These are phyloP conservation scores for Wiebesia pumilae DNA, from an alignment of 1,140 invertebrate species.

Conservation along the genomic window DNA sequence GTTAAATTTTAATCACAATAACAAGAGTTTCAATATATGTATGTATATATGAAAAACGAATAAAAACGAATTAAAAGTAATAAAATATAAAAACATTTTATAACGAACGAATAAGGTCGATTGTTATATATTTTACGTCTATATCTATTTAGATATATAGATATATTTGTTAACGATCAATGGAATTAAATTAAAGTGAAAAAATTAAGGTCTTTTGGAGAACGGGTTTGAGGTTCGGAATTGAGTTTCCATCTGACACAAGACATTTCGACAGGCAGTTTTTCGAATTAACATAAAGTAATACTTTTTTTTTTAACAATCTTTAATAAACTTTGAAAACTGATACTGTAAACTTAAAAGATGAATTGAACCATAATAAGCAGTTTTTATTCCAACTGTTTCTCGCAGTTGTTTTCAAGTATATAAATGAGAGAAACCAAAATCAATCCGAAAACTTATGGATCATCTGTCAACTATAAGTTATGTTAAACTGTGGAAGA, in stretches of 20 bases:
- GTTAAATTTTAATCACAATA: constrained; percentile 10
- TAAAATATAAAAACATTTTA: constrained; percentile 20
- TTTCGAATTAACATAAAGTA: background rate
- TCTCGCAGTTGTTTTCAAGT: no score
- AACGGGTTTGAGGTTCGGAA: constrained; percentile 18
- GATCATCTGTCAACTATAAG: background rate
- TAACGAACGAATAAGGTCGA: constrained; percentile 31
- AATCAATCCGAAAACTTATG: background rate
- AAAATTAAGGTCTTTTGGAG: constrained; percentile 22
- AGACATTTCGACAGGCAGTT: constrained; percentile 27
- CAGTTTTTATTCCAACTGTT: background rate
- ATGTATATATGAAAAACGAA: constrained; percentile 14
- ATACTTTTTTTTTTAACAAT: background rate
- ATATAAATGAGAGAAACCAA: background rate
- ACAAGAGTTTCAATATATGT: background rate
- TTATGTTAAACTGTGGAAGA: no score
- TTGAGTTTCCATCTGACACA: constrained; percentile 29
- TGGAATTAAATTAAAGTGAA: constrained; percentile 33
- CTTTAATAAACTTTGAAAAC: background rate
- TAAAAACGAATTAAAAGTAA: constrained; percentile 27
- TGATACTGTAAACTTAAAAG: background rate
- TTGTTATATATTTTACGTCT: background rate
- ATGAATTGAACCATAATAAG: no score
- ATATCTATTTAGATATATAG: background rate
- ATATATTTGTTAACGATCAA: constrained; percentile 31